These are phyloP conservation scores for Deilephila porcellus DNA, from an alignment of 2,888 invertebrate genomes.

Conservation along the genomic window DNA sequence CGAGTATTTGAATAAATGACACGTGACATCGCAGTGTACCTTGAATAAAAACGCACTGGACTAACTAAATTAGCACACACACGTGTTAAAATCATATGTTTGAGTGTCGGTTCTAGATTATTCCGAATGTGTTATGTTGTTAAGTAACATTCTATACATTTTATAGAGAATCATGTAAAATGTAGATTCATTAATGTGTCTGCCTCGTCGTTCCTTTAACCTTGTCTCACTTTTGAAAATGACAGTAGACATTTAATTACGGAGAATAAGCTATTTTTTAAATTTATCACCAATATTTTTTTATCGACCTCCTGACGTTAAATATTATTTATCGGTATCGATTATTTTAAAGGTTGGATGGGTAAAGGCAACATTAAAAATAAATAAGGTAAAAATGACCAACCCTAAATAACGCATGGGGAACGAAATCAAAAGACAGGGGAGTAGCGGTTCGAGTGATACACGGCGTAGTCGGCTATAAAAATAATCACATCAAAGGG, in stretches of 20 bases:
- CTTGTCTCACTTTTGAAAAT: too few relatives aligned
- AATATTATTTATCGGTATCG: too few relatives aligned
- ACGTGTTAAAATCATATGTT: constrained; percentile 2
- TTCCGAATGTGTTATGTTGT: neutral
- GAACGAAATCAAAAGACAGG: constrained; percentile 22
- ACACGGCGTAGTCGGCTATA: constrained; percentile 5
- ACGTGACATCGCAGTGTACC: constrained; percentile 13
- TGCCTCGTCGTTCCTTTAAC: too few relatives aligned
- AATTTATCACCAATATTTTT: too few relatives aligned
- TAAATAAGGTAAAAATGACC: constrained; percentile 25
- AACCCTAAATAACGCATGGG: constrained; percentile 40
- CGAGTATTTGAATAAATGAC: constrained; percentile 13
- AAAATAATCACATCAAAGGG: constrained; percentile 42
- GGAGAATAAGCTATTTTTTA: too few relatives aligned
- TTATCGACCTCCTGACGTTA: too few relatives aligned
- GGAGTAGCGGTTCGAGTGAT: constrained; percentile 4
- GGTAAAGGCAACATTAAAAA: neutral
- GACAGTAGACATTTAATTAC: too few relatives aligned
- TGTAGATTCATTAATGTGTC: too few relatives aligned
- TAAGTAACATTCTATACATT: too few relatives aligned
- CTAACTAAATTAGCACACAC: constrained; percentile 16
- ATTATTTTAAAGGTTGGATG: too few relatives aligned
- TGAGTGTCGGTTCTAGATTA: too few relatives aligned
- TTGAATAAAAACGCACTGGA: neutral
- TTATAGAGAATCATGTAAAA: too few relatives aligned